phyloP scores from a whole-genome alignment of 1,140 invertebrate genomes.

The Yoshiicerus persimilis region DNA sequence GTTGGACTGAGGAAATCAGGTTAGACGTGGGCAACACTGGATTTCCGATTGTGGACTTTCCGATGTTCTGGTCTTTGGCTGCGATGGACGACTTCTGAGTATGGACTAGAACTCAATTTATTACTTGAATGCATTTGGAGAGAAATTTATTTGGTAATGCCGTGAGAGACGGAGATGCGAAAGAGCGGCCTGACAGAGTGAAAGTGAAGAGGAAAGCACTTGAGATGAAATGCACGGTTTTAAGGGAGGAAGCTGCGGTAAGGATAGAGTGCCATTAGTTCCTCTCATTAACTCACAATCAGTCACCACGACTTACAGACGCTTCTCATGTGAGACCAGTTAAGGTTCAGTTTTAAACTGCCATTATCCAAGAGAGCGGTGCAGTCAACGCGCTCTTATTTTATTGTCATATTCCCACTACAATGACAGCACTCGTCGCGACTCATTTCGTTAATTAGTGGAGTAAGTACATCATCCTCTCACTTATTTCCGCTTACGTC shows the following conservation, averaged over 20 bases:
- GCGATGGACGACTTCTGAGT: too few species aligned
- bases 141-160: background rate
- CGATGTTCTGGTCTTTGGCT: too few species aligned
- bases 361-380: background rate
- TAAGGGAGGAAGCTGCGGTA: background rate
- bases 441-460: slow-evolving; percentile 9
- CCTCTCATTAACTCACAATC: slow-evolving; percentile 26
- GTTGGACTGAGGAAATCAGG: too few species aligned
- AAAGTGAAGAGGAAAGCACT: background rate
- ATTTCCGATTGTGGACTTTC: too few species aligned
- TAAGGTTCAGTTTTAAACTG: slow-evolving; percentile 1
- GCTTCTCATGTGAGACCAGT: background rate
- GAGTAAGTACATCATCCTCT: background rate
- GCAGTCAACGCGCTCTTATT: background rate
- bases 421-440: background rate
- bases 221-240: background rate
- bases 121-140: too few species aligned
- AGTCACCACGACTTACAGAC: background rate
- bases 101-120: too few species aligned
- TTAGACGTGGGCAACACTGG: too few species aligned
- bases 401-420: background rate
- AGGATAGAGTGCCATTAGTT: background rate
- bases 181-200: background rate
- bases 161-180: background rate
- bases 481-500: background rate